These are phyloP conservation scores for Sakesphorus luctuosus DNA, from an alignment of 2,113 vertebrate genomes.

Conservation along the genomic window DNA sequence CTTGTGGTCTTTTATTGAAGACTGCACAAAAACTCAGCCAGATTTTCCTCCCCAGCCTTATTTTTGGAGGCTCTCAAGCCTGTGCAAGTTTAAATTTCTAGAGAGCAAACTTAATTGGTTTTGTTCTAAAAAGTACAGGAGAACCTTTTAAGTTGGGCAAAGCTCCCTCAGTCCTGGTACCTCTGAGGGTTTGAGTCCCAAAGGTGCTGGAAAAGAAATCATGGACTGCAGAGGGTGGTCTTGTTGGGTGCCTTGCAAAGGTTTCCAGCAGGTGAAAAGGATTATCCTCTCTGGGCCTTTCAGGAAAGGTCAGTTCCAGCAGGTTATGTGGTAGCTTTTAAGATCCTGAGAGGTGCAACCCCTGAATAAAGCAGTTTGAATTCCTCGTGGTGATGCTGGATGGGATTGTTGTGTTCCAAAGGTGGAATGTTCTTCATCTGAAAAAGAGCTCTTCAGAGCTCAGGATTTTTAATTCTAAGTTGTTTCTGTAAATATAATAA, in stretches of 20 bases:
- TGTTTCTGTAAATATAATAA: not conserved
- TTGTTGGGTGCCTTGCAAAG: not conserved
- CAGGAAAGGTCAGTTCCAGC: not conserved
- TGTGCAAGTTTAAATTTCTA: not conserved
- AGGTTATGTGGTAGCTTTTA: slow-evolving; percentile 6
- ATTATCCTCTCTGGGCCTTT: not conserved
- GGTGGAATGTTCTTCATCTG: not conserved
- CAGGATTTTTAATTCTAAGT: not conserved
- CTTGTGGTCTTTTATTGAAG: not conserved
- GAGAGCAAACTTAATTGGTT: not conserved
- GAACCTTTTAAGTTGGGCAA: not conserved
- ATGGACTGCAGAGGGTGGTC: not conserved
- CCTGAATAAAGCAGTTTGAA: not conserved
- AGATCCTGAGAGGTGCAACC: not conserved
- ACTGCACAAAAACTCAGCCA: accelerated
- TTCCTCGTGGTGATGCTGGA: not conserved
- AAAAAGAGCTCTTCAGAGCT: not conserved
- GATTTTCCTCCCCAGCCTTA: not conserved
- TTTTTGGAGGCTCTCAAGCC: not conserved
- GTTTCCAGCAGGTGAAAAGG: not conserved
- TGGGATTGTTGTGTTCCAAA: not conserved
- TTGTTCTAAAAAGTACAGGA: not conserved
- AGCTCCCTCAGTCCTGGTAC: not conserved
- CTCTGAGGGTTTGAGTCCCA: not conserved
- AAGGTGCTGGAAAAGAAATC: not conserved